A percentile compares a stretch with the other conserved stretches of the same genome.
Conservation (phyloP, 2,113 vertebrate species). For the Phaetusa simplex region DNA sequence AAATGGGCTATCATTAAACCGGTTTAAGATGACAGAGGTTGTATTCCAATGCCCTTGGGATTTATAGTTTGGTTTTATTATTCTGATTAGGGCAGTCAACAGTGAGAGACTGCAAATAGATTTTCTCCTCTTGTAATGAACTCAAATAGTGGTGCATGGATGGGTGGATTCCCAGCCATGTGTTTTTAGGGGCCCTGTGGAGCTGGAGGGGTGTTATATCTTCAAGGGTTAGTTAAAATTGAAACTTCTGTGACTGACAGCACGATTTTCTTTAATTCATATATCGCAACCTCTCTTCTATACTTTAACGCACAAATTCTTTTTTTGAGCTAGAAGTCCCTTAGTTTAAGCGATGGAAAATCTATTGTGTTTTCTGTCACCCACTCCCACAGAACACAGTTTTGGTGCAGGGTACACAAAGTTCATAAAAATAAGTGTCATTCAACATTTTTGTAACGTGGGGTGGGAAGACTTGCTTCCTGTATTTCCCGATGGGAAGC, state of each 20-base stretch:
- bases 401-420: neutral
- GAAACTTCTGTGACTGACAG: neutral
- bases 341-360: neutral
- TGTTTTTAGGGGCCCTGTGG: neutral
- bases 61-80: neutral
- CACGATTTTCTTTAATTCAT: neutral
- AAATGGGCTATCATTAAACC: neutral
- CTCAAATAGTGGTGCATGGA: neutral
- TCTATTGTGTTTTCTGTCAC: neutral
- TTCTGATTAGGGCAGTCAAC: neutral
- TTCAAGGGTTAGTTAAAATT: neutral
- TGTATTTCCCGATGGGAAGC: neutral
- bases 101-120: neutral
- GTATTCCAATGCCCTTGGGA: neutral
- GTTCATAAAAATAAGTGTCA: neutral
- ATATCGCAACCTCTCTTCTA: neutral
- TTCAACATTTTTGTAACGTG: neutral
- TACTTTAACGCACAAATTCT: fast-evolving
- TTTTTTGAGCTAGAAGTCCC: neutral
- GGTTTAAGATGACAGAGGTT: neutral
- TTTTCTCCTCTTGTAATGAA: neutral
- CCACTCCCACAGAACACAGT: neutral
- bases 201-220: neutral
- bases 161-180: neutral
- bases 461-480: neutral